Percentiles rank a stretch among this genome's conserved stretches.
phyloP scores from a whole-genome alignment of 2,797 vertebrate genomes.

The Scomberomorus guttatus region DNA sequence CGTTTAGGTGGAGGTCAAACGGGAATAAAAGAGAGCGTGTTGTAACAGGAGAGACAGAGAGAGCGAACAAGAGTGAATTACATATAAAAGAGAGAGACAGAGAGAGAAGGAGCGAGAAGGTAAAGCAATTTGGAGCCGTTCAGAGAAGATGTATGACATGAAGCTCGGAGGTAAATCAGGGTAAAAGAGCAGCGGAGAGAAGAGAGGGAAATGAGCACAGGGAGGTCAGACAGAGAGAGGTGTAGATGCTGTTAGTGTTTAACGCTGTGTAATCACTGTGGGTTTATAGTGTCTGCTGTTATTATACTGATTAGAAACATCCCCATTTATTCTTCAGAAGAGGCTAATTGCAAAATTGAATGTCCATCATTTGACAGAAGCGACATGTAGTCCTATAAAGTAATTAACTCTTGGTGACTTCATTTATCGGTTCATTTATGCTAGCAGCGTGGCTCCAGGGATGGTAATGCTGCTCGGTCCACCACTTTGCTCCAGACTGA shows the following conservation, averaged over 20 bases:
- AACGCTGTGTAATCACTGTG: constrained; percentile 46
- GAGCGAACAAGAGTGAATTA: constrained; percentile 57
- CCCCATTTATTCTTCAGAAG: constrained; percentile 26
- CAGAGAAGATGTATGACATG: constrained; percentile 66
- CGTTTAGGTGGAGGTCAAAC: constrained; percentile 56
- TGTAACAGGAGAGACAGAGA: constrained; percentile 19
- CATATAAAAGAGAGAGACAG: constrained; percentile 40
- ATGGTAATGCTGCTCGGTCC: background rate
- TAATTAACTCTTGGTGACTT: constrained; percentile 3
- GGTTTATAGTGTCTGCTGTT: constrained; percentile 46
- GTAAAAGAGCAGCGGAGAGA: constrained; percentile 44
- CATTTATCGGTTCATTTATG: background rate
- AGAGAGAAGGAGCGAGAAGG: constrained; percentile 29
- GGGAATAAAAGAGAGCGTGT: constrained; percentile 48
- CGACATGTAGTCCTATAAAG: background rate
- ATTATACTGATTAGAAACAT: constrained; percentile 54
- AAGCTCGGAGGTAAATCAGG: constrained; percentile 67
- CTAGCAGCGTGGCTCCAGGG: too few species aligned
- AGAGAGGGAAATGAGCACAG: constrained; percentile 40
- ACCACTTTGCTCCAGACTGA: background rate
- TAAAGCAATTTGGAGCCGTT: constrained; percentile 69
- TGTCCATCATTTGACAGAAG: background rate
- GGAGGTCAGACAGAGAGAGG: constrained; percentile 39
- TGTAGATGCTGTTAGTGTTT: constrained; percentile 27
- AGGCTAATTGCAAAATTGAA: constrained; percentile 27